phyloP scores from a whole-genome alignment of 2,888 invertebrate species.

The Tipula helvola region DNA sequence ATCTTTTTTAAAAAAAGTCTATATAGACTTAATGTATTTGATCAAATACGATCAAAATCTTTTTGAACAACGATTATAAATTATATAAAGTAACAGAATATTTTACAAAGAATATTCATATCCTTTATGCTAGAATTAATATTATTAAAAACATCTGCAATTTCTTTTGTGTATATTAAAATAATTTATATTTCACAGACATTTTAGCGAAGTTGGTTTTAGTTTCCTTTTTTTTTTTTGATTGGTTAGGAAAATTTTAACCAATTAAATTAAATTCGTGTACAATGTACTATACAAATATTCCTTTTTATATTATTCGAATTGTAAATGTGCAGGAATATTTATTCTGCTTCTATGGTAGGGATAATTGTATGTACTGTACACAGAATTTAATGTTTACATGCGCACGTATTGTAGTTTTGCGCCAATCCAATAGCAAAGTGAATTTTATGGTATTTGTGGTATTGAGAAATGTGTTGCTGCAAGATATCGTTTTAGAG shows the following conservation, averaged over 20 bases:
- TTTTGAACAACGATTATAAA: not conserved
- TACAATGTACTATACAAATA: not conserved
- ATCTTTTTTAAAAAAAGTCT: not conserved
- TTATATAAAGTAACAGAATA: not conserved
- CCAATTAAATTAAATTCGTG: not conserved
- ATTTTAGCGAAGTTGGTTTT: not conserved
- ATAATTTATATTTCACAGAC: not conserved
- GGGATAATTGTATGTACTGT: not conserved
- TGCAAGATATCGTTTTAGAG: too few relatives aligned
- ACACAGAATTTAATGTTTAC: not conserved
- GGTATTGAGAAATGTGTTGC: too few relatives aligned
- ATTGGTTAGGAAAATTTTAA: not conserved
- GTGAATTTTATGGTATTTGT: not conserved
- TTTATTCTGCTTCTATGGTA: not conserved
- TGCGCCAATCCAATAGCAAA: not conserved
- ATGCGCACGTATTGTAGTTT: not conserved
- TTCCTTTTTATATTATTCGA: not conserved
- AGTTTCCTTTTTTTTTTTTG: not conserved
- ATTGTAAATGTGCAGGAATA: not conserved
- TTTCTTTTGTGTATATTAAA: not conserved
- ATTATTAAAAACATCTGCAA: not conserved
- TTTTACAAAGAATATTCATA: not conserved
- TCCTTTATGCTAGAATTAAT: slow-evolving; percentile 4
- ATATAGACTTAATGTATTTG: not conserved
- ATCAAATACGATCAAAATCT: not conserved